Evolutionary conservation across 2,797 vertebrate species (phyloP).

Genomic region (Sphaeramia orbicularis): DNA sequence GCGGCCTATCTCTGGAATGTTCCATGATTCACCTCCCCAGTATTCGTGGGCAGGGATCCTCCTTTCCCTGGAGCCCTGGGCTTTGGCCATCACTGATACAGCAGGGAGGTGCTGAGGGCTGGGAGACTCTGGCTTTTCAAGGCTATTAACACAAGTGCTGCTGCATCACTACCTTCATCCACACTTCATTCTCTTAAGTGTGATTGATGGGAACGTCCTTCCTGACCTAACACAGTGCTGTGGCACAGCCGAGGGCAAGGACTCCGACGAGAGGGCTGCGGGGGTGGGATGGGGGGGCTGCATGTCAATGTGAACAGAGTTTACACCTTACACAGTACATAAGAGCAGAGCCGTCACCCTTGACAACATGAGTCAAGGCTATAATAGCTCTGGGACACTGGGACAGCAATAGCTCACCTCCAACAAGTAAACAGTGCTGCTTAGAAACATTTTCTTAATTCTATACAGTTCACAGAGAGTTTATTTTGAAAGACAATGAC

Average conservation of each 20-base stretch:
- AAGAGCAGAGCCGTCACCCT: slow-evolving; percentile 43
- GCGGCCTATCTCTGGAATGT: slow-evolving; percentile 56
- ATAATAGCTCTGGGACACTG: slow-evolving; percentile 47
- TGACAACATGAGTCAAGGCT: slow-evolving; percentile 47
- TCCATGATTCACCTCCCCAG: slow-evolving; percentile 65
- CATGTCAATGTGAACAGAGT: slow-evolving; percentile 67
- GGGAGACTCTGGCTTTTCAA: slow-evolving; percentile 49
- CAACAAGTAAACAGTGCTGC: slow-evolving; percentile 20
- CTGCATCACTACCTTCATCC: slow-evolving; percentile 62
- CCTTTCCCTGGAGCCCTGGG: slow-evolving; percentile 30
- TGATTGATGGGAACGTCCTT: slow-evolving; percentile 73
- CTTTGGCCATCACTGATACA: slow-evolving; percentile 42
- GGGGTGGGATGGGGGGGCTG: slow-evolving; percentile 14
- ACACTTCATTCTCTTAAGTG: slow-evolving; percentile 66
- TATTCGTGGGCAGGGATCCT: slow-evolving; percentile 31
- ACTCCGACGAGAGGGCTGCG: slow-evolving; percentile 36
- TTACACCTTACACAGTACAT: slow-evolving; percentile 47
- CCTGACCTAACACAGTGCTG: slow-evolving; percentile 49
- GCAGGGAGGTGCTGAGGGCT: slow-evolving; percentile 54
- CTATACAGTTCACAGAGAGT: slow-evolving; percentile 21
- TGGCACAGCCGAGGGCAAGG: slow-evolving; percentile 63
- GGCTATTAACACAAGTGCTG: slow-evolving; percentile 63
- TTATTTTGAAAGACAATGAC: slow-evolving; percentile 3
- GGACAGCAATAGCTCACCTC: slow-evolving; percentile 20
- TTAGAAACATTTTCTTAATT: slow-evolving; percentile 13